A percentile compares a stretch with the other conserved stretches of the same genome.
Conservation (phyloP, 2,888 invertebrate species). For the Parnassius apollo region DNA sequence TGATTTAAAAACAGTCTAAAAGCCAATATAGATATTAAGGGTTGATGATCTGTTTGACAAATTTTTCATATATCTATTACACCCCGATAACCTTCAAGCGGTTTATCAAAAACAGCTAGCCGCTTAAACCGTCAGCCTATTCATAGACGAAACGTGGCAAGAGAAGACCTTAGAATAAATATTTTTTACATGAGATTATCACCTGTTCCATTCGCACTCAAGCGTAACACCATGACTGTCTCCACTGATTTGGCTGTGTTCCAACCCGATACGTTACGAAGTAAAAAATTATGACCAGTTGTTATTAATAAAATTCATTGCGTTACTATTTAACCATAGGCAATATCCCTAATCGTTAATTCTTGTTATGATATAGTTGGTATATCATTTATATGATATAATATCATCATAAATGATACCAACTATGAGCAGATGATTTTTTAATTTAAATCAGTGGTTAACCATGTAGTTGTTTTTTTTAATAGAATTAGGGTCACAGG, state of each 20-base stretch:
- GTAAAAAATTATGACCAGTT: constrained; percentile 71
- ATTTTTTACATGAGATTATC: constrained; percentile 78
- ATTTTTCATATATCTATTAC: not conserved
- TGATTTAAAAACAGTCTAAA: too few relatives aligned
- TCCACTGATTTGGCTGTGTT: constrained; percentile 59
- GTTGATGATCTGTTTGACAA: too few relatives aligned
- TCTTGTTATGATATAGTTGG: too few relatives aligned
- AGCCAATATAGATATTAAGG: too few relatives aligned
- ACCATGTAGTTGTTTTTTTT: too few relatives aligned
- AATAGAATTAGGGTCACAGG: too few relatives aligned
- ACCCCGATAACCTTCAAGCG: constrained; percentile 61
- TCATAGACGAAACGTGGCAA: constrained; percentile 69
- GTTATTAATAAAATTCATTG: constrained; percentile 49
- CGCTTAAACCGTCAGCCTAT: constrained; percentile 58
- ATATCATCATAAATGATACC: too few relatives aligned
- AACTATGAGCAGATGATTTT: too few relatives aligned
- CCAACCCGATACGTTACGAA: constrained; percentile 74
- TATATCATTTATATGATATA: too few relatives aligned
- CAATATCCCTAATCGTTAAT: not conserved
- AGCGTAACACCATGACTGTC: constrained; percentile 57
- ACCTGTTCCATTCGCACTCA: constrained; percentile 69
- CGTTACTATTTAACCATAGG: constrained; percentile 32
- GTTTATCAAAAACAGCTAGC: constrained; percentile 61
- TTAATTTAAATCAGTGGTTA: too few relatives aligned
- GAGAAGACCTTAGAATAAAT: constrained; percentile 78